These are phyloP conservation scores for Leptinotarsa defecta DNA, from an alignment of 1,140 invertebrate species.

Conservation along the genomic window DNA sequence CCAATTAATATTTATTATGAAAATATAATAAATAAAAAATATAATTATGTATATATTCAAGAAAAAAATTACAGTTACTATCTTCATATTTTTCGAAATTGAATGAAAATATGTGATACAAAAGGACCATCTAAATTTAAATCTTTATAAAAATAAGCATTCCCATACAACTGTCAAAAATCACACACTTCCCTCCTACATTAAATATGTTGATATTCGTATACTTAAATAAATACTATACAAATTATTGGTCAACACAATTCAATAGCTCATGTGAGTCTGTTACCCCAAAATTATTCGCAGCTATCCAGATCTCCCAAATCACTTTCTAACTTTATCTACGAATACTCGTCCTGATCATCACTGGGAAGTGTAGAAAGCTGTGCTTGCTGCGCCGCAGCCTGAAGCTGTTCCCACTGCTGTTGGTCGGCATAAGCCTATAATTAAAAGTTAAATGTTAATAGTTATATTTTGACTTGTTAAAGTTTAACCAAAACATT, in stretches of 20 bases:
- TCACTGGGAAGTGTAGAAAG: slow-evolving; percentile 57
- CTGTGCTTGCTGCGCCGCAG: slow-evolving; percentile 59
- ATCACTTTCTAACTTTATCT: not conserved
- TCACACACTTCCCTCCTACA: no score
- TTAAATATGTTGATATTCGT: not conserved
- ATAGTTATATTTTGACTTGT: no score
- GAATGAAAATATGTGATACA: no score
- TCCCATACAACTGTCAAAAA: no score
- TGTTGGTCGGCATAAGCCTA: slow-evolving; percentile 80
- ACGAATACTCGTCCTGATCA: slow-evolving; percentile 61
- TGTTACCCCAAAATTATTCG: not conserved
- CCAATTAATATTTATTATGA: no score
- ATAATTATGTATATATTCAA: no score
- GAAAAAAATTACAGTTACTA: no score
- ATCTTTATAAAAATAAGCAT: no score
- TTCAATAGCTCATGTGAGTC: not conserved
- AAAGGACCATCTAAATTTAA: no score
- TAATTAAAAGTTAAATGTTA: not conserved
- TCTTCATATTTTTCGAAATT: no score
- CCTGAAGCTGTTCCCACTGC: slow-evolving; percentile 86
- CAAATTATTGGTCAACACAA: not conserved
- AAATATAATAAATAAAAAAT: no score
- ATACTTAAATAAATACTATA: not conserved
- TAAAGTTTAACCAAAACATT: no score
- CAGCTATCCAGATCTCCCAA: not conserved